Percentiles rank a stretch among this genome's conserved stretches.
phyloP scores from a whole-genome alignment of 1,140 invertebrate species.

The Procambarus virginalis region DNA sequence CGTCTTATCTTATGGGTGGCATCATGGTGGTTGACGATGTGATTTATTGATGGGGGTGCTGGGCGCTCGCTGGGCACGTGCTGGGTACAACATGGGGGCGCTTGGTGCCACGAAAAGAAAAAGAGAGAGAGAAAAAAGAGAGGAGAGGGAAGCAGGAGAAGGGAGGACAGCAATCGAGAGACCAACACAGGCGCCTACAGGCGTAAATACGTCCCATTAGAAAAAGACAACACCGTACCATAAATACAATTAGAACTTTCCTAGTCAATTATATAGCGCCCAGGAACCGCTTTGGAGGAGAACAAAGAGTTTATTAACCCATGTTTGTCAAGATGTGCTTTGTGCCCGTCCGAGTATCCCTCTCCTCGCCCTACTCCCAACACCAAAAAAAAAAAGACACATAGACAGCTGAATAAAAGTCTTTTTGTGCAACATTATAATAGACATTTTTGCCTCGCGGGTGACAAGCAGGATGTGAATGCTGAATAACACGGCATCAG shows the following conservation, averaged over 20 bases:
- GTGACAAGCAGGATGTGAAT: not conserved
- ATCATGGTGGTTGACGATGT: too few relatives aligned
- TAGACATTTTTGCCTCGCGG: not conserved
- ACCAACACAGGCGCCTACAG: not conserved
- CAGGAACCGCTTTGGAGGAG: constrained; percentile 7
- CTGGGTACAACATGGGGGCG: too few relatives aligned
- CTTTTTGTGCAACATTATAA: constrained; percentile 23
- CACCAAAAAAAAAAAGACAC: constrained; percentile 5
- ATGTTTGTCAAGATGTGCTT: constrained; percentile 24
- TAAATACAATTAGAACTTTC: constrained; percentile 25
- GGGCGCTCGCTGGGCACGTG: too few relatives aligned
- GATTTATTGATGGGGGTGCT: too few relatives aligned
- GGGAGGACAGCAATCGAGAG: not conserved
- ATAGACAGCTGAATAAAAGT: constrained; percentile 11
- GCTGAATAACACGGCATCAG: not conserved
- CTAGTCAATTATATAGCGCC: not conserved
- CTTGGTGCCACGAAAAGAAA: too few relatives aligned
- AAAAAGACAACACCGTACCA: not conserved
- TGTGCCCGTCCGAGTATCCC: not conserved
- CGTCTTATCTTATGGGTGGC: too few relatives aligned
- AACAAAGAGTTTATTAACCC: constrained; percentile 12
- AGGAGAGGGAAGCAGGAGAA: not conserved
- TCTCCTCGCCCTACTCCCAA: not conserved
- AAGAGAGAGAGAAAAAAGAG: too few relatives aligned
- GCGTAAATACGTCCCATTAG: not conserved